Evolutionary conservation across 1,140 invertebrate species (phyloP).

Genomic region (Saxidomus purpurata): DNA sequence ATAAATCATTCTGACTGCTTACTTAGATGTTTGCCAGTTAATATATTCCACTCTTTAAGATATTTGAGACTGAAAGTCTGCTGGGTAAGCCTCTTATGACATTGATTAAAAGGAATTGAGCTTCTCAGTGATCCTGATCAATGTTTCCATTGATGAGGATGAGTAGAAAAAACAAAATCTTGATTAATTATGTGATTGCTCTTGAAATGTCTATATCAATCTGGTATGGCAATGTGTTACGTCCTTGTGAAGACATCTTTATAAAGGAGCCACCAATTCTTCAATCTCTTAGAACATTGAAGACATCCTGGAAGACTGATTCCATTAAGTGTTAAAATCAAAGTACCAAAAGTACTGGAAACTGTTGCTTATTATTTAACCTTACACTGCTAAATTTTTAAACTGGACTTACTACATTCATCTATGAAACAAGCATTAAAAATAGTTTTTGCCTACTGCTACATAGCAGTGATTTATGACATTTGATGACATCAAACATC

Average conservation of each 20-base stretch:
- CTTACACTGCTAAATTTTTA: too few relatives aligned
- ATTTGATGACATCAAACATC: too few relatives aligned
- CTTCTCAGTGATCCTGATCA: slow-evolving; percentile 47
- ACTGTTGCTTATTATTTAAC: too few relatives aligned
- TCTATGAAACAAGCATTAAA: too few relatives aligned
- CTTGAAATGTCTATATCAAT: slow-evolving; percentile 14
- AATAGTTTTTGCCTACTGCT: too few relatives aligned
- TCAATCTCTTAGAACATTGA: too few relatives aligned
- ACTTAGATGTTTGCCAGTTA: not conserved
- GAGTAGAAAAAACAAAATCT: not conserved
- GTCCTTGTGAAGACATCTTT: not conserved
- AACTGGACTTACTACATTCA: too few relatives aligned
- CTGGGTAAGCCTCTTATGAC: slow-evolving; percentile 40
- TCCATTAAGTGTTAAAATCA: too few relatives aligned
- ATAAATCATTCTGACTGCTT: slow-evolving; percentile 6
- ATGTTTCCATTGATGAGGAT: slow-evolving; percentile 27
- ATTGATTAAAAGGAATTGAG: slow-evolving; percentile 43
- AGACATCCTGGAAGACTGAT: too few relatives aligned
- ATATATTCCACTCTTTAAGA: not conserved
- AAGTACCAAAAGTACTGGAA: too few relatives aligned
- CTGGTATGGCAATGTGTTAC: not conserved
- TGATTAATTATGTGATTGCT: slow-evolving; percentile 38
- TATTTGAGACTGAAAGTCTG: not conserved
- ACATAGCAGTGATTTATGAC: too few relatives aligned
- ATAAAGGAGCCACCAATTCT: too few relatives aligned